Percentiles rank a stretch among this genome's conserved stretches.
phyloP scores from a whole-genome alignment of 2,888 invertebrate species.

The Epinotia nisella region DNA sequence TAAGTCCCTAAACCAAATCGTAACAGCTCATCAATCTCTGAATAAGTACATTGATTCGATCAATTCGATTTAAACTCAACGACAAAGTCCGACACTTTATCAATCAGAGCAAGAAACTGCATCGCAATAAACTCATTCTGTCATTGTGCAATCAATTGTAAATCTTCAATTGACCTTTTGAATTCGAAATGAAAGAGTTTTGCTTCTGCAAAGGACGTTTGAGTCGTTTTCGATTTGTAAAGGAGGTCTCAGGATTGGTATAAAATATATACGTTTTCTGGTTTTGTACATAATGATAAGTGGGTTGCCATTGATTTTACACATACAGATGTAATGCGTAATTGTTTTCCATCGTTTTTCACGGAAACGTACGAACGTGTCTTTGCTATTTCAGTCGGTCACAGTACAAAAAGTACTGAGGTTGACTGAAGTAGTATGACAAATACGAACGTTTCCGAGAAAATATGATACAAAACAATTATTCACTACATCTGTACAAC shows the following conservation, averaged over 20 bases:
- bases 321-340: no score
- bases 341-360: no score
- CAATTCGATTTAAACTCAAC: slow-evolving; percentile 27
- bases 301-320: no score
- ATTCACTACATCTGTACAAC: no score
- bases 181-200: slow-evolving; percentile 24
- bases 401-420: no score
- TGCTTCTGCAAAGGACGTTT: neutral
- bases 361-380: no score
- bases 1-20: neutral
- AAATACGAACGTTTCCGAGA: no score
- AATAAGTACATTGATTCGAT: slow-evolving; percentile 6
- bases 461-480: no score
- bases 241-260: neutral
- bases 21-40: neutral
- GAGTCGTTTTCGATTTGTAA: neutral
- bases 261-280: neutral
- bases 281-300: no score
- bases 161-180: slow-evolving; percentile 30
- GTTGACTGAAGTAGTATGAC: no score
- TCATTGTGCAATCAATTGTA: slow-evolving; percentile 33
- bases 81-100: slow-evolving; percentile 29
- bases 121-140: slow-evolving; percentile 37
- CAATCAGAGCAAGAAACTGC: slow-evolving; percentile 37
- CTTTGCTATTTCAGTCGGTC: no score